Evolutionary conservation across 2,113 vertebrate species (phyloP).

Genomic region (Nesoenas mayeri): DNA sequence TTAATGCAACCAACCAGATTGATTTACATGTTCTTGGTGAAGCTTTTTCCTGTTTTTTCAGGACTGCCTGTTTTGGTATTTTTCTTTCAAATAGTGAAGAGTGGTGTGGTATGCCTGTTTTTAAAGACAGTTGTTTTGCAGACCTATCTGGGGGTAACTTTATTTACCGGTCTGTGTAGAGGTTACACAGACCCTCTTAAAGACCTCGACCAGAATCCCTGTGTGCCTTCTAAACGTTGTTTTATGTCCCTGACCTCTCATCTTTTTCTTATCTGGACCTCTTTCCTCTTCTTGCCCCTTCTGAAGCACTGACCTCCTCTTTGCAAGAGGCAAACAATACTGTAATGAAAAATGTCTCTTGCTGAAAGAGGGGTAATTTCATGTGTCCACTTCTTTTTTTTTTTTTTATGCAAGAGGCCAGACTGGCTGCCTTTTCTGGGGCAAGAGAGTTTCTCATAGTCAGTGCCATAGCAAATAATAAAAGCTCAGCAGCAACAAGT

Average conservation of each 20-base stretch:
- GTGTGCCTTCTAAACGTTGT: background rate
- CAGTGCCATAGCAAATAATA: background rate
- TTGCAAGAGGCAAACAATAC: background rate
- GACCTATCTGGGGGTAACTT: conserved; percentile 27
- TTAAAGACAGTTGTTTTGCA: conserved; percentile 29
- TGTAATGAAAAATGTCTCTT: background rate
- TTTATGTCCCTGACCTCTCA: conserved; percentile 15
- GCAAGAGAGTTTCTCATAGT: background rate
- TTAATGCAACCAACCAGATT: background rate
- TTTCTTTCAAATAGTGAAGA: background rate
- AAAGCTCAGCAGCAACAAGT: conserved; percentile 14
- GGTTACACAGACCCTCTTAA: background rate
- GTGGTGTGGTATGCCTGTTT: background rate
- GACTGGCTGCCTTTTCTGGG: background rate
- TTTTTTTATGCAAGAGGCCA: background rate
- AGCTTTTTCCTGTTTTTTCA: background rate
- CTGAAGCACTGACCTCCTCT: background rate
- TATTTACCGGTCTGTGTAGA: background rate
- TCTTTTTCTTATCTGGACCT: background rate
- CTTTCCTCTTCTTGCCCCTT: background rate
- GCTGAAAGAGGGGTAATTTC: background rate
- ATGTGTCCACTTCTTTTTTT: background rate
- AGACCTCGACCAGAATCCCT: background rate
- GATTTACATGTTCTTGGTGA: background rate
- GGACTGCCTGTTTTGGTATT: background rate